Percentiles rank a stretch among this genome's conserved stretches.
Conservation (phyloP, 1,140 invertebrate genomes). For the Drosophila eugracilis region DNA sequence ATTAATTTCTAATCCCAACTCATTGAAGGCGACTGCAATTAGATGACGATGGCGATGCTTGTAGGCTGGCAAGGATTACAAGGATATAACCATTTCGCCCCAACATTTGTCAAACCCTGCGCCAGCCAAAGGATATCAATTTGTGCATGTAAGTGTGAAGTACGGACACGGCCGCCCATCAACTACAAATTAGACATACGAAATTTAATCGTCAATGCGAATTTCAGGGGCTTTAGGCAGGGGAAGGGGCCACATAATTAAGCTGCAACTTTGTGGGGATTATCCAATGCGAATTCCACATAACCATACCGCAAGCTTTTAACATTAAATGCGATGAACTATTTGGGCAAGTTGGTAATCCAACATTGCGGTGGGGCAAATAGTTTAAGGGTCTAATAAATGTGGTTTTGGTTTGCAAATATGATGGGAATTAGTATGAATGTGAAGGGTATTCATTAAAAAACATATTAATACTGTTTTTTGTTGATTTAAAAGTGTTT, state of each 20-base stretch:
- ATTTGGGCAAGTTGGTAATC: slow-evolving; percentile 24
- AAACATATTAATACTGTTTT: neutral
- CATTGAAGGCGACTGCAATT: slow-evolving; percentile 65
- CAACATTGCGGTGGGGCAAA: slow-evolving; percentile 18
- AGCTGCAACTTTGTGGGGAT: slow-evolving; percentile 6
- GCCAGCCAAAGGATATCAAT: slow-evolving; percentile 6
- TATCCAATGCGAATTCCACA: slow-evolving; percentile 9
- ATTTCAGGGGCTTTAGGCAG: neutral
- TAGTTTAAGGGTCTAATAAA: slow-evolving; percentile 12
- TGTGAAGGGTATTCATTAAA: neutral
- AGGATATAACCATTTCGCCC: slow-evolving; percentile 47
- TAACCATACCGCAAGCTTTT: slow-evolving; percentile 17
- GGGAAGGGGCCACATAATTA: slow-evolving; percentile 17
- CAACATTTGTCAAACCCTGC: slow-evolving; percentile 56
- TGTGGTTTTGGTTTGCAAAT: slow-evolving; percentile 1
- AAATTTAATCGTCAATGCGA: slow-evolving; percentile 69
- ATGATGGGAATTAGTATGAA: neutral
- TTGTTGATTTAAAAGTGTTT: no score
- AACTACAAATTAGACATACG: slow-evolving; percentile 65
- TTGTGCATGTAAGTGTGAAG: slow-evolving; percentile 26
- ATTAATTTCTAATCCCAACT: slow-evolving; percentile 76
- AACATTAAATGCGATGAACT: slow-evolving; percentile 26
- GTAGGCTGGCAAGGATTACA: slow-evolving; percentile 56
- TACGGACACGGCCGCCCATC: slow-evolving; percentile 35
- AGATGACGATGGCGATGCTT: slow-evolving; percentile 44